Conservation (phyloP, 2,888 invertebrate genomes). For the Caenorhabditis imperialis region DNA sequence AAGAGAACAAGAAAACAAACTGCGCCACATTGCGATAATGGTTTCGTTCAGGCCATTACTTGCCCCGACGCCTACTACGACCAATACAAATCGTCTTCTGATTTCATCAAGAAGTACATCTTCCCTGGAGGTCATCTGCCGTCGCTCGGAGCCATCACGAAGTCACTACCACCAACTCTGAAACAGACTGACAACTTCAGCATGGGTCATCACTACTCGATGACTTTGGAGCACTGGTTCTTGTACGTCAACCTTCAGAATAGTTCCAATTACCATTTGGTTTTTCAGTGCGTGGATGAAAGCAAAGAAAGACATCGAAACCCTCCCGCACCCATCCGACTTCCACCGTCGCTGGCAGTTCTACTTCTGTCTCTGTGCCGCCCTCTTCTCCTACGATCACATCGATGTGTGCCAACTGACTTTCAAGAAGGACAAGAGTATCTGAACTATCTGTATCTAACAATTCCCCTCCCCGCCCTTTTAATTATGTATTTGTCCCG, state of each 20-base stretch:
- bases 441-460: conserved; percentile 9
- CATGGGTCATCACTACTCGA: conserved; percentile 69
- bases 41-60: conserved; percentile 64
- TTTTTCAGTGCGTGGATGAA: conserved; percentile 67
- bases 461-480: neutral
- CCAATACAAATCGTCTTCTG: conserved; percentile 64
- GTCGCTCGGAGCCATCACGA: conserved; percentile 59
- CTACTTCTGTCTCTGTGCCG: conserved; percentile 72
- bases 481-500: conserved; percentile 26
- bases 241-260: conserved; percentile 55
- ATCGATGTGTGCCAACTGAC: conserved; percentile 68
- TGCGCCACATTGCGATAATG: neutral
- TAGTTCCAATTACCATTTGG: neutral
- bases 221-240: conserved; percentile 71
- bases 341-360: conserved; percentile 75
- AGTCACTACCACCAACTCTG: conserved; percentile 48
- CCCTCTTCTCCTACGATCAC: conserved; percentile 69
- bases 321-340: conserved; percentile 47
- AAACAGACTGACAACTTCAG: conserved; percentile 40
- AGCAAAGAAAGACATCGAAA: conserved; percentile 49
- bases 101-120: conserved; percentile 76
- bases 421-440: conserved; percentile 53
- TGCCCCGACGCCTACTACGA: conserved; percentile 73
- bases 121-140: conserved; percentile 76
- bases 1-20: conserved; percentile 4